Evolutionary conservation across 2,113 vertebrate species (phyloP).

Genomic region (human (Homo sapiens)): GRCh38 chr4:112352001-112352500

Average conservation of each 20-base stretch:
- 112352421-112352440: not conserved
- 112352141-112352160: not conserved
- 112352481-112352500: not conserved
- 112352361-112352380: not conserved
- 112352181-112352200: not conserved
- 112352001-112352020: not conserved
- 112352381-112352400: not conserved
- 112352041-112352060: not conserved
- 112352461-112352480: not conserved
- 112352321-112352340: not conserved
- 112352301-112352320: accelerated
- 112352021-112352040: not conserved
- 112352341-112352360: not conserved
- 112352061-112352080: not conserved
- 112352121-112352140: not conserved
- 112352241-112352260: not conserved
- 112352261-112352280: not conserved
- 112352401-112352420: not conserved
- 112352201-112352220: not conserved
- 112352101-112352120: not conserved
- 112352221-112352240: not conserved
- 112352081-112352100: not conserved
- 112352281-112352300: not conserved
- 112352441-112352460: not conserved
- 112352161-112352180: not conserved